These are phyloP conservation scores for Cyanocitta stelleri DNA, from an alignment of 2,113 vertebrate species.

Conservation along the genomic window DNA sequence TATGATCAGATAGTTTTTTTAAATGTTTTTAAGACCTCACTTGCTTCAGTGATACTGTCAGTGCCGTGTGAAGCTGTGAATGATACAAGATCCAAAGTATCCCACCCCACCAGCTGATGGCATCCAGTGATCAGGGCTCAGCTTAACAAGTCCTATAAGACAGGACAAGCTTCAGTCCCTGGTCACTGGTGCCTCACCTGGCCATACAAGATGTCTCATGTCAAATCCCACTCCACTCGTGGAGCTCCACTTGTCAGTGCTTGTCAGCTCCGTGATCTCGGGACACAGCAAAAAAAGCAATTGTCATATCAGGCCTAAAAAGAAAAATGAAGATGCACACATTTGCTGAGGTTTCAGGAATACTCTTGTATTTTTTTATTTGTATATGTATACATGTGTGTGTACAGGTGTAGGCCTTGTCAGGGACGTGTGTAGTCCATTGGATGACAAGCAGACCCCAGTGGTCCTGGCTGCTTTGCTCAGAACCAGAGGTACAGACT, in stretches of 20 bases:
- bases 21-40: background rate
- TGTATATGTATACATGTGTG: fast-evolving
- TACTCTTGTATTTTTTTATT: background rate
- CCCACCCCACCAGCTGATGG: background rate
- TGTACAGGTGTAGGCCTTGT: background rate
- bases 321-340: background rate
- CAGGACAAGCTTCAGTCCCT: background rate
- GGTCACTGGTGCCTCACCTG: background rate
- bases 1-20: background rate
- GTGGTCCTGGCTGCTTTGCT: background rate
- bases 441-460: background rate
- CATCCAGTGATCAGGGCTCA: background rate
- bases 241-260: fast-evolving
- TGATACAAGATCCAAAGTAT: background rate
- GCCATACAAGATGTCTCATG: fast-evolving
- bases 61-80: background rate
- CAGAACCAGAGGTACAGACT: background rate
- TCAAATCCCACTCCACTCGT: background rate
- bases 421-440: background rate
- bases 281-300: background rate
- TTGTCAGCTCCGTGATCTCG: background rate
- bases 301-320: background rate
- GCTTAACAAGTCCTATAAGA: background rate
- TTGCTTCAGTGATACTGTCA: background rate
- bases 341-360: background rate